These are phyloP conservation scores for Pachymerium ferrugineum DNA, from an alignment of 2,888 invertebrate genomes.

Conservation along the genomic window DNA sequence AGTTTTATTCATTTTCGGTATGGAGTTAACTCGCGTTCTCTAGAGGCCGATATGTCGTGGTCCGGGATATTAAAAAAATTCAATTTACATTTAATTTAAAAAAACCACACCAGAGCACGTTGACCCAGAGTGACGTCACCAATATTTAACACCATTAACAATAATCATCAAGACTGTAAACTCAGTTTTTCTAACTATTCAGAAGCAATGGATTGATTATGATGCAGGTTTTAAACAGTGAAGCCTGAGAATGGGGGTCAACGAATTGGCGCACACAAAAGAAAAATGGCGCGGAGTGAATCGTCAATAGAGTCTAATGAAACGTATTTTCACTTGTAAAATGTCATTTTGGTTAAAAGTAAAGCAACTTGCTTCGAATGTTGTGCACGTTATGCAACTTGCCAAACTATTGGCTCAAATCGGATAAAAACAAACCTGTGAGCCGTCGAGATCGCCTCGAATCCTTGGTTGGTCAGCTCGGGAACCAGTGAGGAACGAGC, in stretches of 20 bases:
- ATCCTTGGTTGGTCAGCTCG: conserved; percentile 33
- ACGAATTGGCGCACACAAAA: conserved; percentile 6
- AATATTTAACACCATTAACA: too few species aligned
- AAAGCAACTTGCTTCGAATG: conserved; percentile 23
- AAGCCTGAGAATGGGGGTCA: neutral
- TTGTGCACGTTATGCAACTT: conserved; percentile 31
- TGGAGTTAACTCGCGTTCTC: neutral
- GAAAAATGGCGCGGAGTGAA: neutral
- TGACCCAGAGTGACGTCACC: too few species aligned
- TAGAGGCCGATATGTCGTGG: neutral
- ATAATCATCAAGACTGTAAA: too few species aligned
- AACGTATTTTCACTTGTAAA: neutral
- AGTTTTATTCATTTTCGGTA: neutral
- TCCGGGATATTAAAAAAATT: too few species aligned
- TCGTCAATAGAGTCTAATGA: neutral
- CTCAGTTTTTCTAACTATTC: too few species aligned
- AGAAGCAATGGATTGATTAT: neutral
- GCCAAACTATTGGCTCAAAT: conserved; percentile 35
- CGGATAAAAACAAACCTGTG: conserved; percentile 34
- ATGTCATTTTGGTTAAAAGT: neutral
- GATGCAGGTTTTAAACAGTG: neutral
- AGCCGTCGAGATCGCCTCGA: conserved; percentile 30
- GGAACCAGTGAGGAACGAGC: conserved; percentile 34
- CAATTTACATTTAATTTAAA: too few species aligned
- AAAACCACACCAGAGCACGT: too few species aligned